Evolutionary conservation across 2,888 invertebrate species (phyloP), one percentile per base, ranked within the genome.

Genomic region (Electrophaes corylata): DNA sequence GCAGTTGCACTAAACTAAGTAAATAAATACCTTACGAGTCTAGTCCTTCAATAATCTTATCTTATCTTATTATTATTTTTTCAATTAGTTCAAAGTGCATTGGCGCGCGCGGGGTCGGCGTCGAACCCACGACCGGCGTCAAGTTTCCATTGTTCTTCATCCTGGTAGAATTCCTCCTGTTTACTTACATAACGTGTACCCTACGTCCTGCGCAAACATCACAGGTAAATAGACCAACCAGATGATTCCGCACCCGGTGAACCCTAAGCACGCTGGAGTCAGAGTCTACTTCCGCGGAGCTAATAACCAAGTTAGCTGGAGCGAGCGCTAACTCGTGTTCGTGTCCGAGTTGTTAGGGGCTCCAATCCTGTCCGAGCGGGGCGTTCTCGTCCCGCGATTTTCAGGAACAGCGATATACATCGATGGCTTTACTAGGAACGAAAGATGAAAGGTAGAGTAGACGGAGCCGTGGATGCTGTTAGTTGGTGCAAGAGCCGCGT

Each of bases 271-370:
- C 58, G 0, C 43, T 3, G 3, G 8, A 0, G 1, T 56, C 70
- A 79, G 56, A 64, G 66, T 61, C 58, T 41, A 67, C 3, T 60
- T 69, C 73, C 23, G 37, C 16, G 29, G 16, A 26, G 44, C 47
- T 16, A 26, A 35, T 2, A 43, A 37, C 50, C 54, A 70, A 74
- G 50, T 71, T 75, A 70, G 81, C 71, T 52, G 52, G 64, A 66
- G 68, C 53, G 64, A 66, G 68, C 70, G 71, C 73, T 81, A 76
- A 79, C 79, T 82, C 69, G 72, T 79, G 79, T 77, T 83, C 82
- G 81, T 84, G 83, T 83, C 70, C 76, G 71, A 78, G 79, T 78
- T 73, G 79, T 81, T 80, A 81, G 77, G 72, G 73, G 72, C 74
- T 76, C 71, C 69, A 67, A 67, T 69, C 67, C 62, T 65, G 68